Conservation (phyloP, 2,888 invertebrate species). For the Netelia inedita region DNA sequence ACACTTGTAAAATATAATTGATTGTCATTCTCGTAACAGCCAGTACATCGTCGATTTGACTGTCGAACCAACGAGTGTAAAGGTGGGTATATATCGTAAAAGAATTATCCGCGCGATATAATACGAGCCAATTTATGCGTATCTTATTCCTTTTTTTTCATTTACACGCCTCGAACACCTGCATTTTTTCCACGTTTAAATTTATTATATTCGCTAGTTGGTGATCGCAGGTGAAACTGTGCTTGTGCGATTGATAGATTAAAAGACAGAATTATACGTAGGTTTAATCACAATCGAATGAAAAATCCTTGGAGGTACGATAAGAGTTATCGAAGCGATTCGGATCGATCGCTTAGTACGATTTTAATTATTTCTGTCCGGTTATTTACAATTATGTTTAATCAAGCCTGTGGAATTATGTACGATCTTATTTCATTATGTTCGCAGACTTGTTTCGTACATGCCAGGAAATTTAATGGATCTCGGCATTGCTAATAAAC, state of each 20-base stretch:
- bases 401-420: no score
- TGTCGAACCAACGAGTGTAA: slow-evolving; percentile 21
- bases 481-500: no score
- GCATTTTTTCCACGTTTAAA: slow-evolving; percentile 4
- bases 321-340: neutral
- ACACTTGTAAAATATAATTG: slow-evolving; percentile 52
- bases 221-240: slow-evolving; percentile 42
- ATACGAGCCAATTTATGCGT: slow-evolving; percentile 31
- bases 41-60: slow-evolving; percentile 42
- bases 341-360: neutral
- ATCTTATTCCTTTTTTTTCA: slow-evolving; percentile 14
- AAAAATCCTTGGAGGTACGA: neutral
- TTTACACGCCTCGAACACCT: slow-evolving; percentile 31
- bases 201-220: slow-evolving; percentile 9
- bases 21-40: slow-evolving; percentile 38
- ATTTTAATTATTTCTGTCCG: neutral
- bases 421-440: no score
- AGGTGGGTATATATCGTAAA: slow-evolving; percentile 10
- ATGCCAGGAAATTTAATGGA: no score
- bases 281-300: neutral
- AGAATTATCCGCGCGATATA: slow-evolving; percentile 47
- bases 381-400: no score
- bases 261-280: neutral
- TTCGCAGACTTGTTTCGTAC: no score
- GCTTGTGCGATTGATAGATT: slow-evolving; percentile 13